These are phyloP conservation scores for Mobula birostris DNA, from an alignment of 2,113 vertebrate genomes.

Conservation along the genomic window DNA sequence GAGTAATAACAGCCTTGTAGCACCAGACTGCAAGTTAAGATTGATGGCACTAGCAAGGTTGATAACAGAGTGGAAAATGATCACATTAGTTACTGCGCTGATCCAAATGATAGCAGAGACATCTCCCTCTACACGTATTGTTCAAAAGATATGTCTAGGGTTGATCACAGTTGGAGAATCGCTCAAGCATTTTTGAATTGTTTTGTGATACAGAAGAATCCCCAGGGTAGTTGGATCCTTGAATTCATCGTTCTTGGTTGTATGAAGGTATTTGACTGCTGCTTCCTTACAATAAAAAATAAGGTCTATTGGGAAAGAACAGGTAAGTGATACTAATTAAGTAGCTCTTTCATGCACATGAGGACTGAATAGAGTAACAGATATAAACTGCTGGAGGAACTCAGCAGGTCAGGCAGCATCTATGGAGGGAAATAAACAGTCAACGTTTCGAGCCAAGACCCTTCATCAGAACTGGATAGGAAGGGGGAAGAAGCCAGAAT, in stretches of 20 bases:
- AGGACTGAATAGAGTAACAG: not conserved
- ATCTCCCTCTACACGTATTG: not conserved
- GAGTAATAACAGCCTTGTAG: not conserved
- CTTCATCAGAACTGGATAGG: too few relatives aligned
- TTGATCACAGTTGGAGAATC: not conserved
- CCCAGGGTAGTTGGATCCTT: not conserved
- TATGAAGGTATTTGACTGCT: not conserved
- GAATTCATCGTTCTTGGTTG: not conserved
- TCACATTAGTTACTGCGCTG: constrained; percentile 27
- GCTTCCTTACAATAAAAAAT: not conserved
- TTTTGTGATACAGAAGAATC: not conserved
- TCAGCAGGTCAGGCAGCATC: too few relatives aligned
- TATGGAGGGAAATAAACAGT: too few relatives aligned
- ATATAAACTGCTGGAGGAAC: too few relatives aligned
- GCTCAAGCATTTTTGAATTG: not conserved
- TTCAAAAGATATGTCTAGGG: not conserved
- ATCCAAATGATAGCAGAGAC: not conserved
- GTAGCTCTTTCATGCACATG: not conserved
- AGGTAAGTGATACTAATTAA: not conserved
- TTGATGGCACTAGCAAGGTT: not conserved
- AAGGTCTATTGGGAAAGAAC: not conserved
- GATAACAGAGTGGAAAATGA: constrained; percentile 21
- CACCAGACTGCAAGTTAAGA: not conserved
- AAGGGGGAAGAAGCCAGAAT: too few relatives aligned
- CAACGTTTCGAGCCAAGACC: too few relatives aligned